Evolutionary conservation across 2,113 vertebrate genomes (phyloP).

Genomic region (Nyctereutes procyonoides): DNA sequence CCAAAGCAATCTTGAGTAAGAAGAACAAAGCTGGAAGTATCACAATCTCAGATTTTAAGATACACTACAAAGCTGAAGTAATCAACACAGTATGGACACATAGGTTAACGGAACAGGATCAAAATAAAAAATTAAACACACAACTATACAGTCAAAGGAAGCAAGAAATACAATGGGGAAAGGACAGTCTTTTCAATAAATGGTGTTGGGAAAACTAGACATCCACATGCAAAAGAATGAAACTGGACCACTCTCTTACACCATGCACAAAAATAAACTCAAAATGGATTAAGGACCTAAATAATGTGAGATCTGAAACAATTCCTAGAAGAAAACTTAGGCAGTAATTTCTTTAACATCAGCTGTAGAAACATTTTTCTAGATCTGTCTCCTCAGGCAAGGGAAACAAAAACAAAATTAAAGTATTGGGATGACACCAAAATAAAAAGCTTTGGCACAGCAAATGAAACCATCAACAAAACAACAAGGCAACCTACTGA

Average conservation of each 20-base stretch:
- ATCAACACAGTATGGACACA: not conserved
- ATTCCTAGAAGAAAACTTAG: not conserved
- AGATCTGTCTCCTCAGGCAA: not conserved
- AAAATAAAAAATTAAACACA: not conserved
- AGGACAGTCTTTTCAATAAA: not conserved
- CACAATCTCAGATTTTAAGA: not conserved
- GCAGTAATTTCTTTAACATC: not conserved
- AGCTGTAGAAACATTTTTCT: not conserved
- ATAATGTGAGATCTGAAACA: not conserved
- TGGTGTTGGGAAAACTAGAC: not conserved
- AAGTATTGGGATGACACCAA: not conserved
- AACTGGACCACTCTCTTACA: not conserved
- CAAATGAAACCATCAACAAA: not conserved
- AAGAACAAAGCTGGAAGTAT: not conserved
- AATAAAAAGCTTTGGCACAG: not conserved
- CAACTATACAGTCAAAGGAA: not conserved
- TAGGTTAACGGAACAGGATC: not conserved
- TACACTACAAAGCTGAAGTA: not conserved
- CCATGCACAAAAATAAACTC: not conserved
- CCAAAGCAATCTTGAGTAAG: not conserved
- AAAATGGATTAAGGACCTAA: not conserved
- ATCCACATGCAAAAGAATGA: not conserved
- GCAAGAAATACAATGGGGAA: not conserved
- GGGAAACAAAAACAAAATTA: not conserved
- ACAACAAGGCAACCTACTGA: not conserved